A percentile compares a stretch with the other conserved stretches of the same genome.
These are phyloP conservation scores for Hormaphis cornu DNA, from an alignment of 1,140 invertebrate species.

Conservation along the genomic window DNA sequence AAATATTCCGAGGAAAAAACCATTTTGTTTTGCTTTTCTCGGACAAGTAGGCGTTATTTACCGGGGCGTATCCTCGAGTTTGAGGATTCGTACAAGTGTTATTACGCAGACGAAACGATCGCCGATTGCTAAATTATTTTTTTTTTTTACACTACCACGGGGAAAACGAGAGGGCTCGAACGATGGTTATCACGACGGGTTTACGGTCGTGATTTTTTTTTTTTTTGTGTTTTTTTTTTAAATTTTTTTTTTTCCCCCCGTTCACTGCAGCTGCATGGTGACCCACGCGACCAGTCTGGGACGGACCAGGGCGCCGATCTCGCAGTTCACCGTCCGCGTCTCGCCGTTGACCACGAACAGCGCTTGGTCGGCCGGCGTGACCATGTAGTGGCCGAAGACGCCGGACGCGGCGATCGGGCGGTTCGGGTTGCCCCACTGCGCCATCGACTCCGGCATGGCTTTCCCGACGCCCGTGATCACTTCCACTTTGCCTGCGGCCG, in stretches of 20 bases:
- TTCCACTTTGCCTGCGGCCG: conserved; percentile 58
- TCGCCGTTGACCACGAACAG: conserved; percentile 66
- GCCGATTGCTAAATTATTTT: too few relatives aligned
- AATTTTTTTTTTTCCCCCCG: background rate
- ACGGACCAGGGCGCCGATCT: conserved; percentile 59
- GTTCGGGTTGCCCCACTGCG: conserved; percentile 58
- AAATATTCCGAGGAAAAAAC: too few relatives aligned
- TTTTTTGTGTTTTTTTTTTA: too few relatives aligned
- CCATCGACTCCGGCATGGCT: conserved; percentile 48
- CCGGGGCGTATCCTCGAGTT: too few relatives aligned
- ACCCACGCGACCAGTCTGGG: conserved; percentile 60
- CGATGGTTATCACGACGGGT: too few relatives aligned
- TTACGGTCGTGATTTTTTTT: too few relatives aligned
- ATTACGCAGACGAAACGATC: too few relatives aligned
- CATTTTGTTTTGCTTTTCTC: too few relatives aligned
- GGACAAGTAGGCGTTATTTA: too few relatives aligned
- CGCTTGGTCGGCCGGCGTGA: conserved; percentile 61
- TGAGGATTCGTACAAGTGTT: too few relatives aligned
- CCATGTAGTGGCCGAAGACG: conserved; percentile 65
- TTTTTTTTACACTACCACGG: too few relatives aligned
- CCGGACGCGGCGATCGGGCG: conserved; percentile 59
- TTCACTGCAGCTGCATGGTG: conserved; percentile 41
- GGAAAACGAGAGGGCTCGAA: too few relatives aligned
- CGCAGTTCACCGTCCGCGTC: conserved; percentile 65
- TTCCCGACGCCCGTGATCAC: conserved; percentile 65